Percentiles rank a stretch among this genome's conserved stretches.
Evolutionary conservation across 2,888 invertebrate species (phyloP).

Genomic region (Acronicta leporina): DNA sequence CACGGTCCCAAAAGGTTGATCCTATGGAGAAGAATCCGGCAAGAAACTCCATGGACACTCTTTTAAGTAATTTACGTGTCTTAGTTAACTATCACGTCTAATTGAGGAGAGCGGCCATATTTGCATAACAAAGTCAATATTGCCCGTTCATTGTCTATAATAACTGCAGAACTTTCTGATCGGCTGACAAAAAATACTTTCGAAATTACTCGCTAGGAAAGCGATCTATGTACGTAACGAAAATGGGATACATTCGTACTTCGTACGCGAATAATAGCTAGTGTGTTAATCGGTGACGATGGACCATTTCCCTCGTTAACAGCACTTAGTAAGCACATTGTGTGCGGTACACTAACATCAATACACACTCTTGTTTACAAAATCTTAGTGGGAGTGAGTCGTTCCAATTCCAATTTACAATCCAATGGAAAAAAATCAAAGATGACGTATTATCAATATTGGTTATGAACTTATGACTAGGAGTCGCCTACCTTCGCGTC

Average conservation of each 20-base stretch:
- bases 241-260: conserved; percentile 2
- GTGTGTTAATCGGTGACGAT: conserved; percentile 47
- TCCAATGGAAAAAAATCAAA: conserved; percentile 5
- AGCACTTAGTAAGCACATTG: conserved; percentile 35
- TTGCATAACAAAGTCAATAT: conserved; percentile 28
- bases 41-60: too few relatives aligned
- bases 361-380: conserved; percentile 28
- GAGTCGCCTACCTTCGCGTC: background rate
- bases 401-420: too few relatives aligned
- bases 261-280: conserved; percentile 5
- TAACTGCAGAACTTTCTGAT: conserved; percentile 19
- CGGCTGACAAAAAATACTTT: conserved; percentile 13
- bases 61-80: background rate
- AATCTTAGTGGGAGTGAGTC: conserved; percentile 3
- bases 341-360: conserved; percentile 17
- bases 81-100: background rate
- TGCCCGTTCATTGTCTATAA: conserved; percentile 36
- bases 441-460: too few relatives aligned
- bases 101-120: conserved; percentile 19
- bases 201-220: background rate
- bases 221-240: background rate
- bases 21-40: too few relatives aligned
- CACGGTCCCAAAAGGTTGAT: too few relatives aligned
- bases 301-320: conserved; percentile 56
- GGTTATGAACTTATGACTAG: too few relatives aligned